These are phyloP conservation scores for Melanogrammus aeglefinus DNA, from an alignment of 2,797 vertebrate genomes.

Conservation along the genomic window DNA sequence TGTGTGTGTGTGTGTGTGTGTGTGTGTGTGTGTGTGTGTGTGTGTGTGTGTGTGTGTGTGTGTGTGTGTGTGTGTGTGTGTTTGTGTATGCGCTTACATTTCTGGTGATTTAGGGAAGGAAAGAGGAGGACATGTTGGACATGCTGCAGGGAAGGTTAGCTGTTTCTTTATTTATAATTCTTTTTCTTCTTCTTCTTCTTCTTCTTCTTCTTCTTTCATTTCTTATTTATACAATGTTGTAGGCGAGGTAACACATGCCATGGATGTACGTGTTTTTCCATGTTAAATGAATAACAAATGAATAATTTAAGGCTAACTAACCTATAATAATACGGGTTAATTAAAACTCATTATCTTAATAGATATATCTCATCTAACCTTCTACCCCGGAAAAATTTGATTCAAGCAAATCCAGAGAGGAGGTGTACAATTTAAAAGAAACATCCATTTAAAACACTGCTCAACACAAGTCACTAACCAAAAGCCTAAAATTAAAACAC, in stretches of 20 bases:
- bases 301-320: background rate
- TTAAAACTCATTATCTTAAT: background rate
- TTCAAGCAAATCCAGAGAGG: background rate
- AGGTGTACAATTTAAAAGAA: background rate
- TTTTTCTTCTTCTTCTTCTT: background rate
- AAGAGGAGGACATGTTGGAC: background rate
- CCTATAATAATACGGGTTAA: background rate
- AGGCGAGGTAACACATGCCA: constrained; percentile 11
- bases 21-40: too few species aligned
- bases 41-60: too few species aligned
- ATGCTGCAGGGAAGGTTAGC: constrained; percentile 26
- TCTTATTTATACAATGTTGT: constrained; percentile 20
- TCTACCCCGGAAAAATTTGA: background rate
- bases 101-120: constrained; percentile 60
- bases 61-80: too few species aligned
- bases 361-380: background rate
- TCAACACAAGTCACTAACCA: background rate
- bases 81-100: constrained; percentile 63
- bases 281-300: constrained; percentile 1
- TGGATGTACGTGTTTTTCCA: background rate
- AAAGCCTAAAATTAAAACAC: constrained; percentile 14
- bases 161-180: constrained; percentile 27
- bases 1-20: too few species aligned
- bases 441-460: background rate
- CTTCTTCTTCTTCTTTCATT: background rate